Conservation (phyloP, 2,113 vertebrate species). For the Saccopteryx bilineata region DNA sequence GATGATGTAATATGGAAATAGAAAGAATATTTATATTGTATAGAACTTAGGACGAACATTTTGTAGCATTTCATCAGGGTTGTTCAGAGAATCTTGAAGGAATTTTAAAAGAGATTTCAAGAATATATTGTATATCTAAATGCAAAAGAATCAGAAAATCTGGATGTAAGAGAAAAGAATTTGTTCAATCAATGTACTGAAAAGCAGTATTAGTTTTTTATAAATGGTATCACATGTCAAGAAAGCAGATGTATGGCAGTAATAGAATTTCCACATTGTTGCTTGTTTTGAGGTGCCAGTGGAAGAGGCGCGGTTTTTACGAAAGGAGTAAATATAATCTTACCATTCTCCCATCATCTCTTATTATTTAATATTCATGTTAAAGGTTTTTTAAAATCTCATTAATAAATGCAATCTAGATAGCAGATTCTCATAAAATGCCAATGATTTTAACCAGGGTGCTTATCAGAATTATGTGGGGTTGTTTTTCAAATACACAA, state of each 20-base stretch:
- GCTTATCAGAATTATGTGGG: background rate
- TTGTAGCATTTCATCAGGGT: slow-evolving; percentile 6
- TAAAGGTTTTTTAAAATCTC: background rate
- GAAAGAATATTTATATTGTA: background rate
- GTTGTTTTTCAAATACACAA: background rate
- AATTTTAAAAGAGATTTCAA: slow-evolving; percentile 54
- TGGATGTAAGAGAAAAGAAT: slow-evolving; percentile 14
- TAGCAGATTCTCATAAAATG: background rate
- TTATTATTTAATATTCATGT: background rate
- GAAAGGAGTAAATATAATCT: background rate
- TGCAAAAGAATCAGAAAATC: slow-evolving; percentile 54
- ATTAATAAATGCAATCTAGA: background rate
- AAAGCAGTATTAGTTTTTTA: background rate
- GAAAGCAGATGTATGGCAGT: background rate
- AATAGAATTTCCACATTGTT: background rate
- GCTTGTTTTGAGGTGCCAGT: background rate
- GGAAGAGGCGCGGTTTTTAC: background rate
- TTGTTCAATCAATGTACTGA: background rate
- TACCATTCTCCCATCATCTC: background rate
- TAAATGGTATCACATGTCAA: background rate
- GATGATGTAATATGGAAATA: slow-evolving; percentile 46
- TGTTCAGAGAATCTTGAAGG: slow-evolving; percentile 18
- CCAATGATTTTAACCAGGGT: background rate
- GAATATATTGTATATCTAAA: slow-evolving; percentile 21
- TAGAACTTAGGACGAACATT: background rate